Conservation (phyloP, 2,113 vertebrate species). For the Cephalopterus ornatus region DNA sequence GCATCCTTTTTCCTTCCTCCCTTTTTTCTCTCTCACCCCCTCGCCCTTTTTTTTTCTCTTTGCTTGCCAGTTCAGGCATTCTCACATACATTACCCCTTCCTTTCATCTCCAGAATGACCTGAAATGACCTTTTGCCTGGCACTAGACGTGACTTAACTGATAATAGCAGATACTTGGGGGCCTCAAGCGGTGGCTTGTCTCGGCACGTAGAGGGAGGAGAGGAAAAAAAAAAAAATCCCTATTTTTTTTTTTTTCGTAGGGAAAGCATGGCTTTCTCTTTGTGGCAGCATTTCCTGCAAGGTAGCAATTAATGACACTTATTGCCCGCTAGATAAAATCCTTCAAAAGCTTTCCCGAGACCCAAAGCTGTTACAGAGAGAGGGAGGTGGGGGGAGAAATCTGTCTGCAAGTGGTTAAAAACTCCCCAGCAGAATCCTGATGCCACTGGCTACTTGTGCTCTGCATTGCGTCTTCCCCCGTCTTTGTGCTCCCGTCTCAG, state of each 20-base stretch:
- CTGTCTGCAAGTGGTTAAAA: slow-evolving; percentile 15
- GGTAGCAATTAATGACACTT: slow-evolving; percentile 47
- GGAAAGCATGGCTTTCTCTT: background rate
- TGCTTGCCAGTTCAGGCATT: slow-evolving; percentile 61
- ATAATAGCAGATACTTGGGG: slow-evolving; percentile 73
- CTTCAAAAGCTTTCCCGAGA: background rate
- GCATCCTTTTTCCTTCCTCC: slow-evolving; percentile 43
- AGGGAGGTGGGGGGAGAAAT: background rate
- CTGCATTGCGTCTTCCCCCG: slow-evolving; percentile 31
- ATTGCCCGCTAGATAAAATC: background rate
- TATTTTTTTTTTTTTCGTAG: background rate
- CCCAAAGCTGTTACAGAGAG: background rate
- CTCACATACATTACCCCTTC: slow-evolving; percentile 73
- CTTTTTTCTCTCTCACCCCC: slow-evolving; percentile 6
- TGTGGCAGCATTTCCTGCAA: slow-evolving; percentile 55
- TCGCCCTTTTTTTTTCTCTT: background rate
- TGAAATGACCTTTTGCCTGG: slow-evolving; percentile 80
- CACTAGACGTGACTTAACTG: slow-evolving; percentile 81
- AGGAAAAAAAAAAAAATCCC: background rate
- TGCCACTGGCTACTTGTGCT: slow-evolving; percentile 16
- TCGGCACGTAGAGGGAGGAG: slow-evolving; percentile 29
- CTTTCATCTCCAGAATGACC: slow-evolving; percentile 79
- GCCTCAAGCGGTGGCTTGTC: slow-evolving; percentile 59
- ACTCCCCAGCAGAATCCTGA: background rate
- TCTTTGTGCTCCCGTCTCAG: slow-evolving; percentile 30